These are phyloP conservation scores for Ctena decussata DNA, from an alignment of 2,888 invertebrate species.

Conservation along the genomic window DNA sequence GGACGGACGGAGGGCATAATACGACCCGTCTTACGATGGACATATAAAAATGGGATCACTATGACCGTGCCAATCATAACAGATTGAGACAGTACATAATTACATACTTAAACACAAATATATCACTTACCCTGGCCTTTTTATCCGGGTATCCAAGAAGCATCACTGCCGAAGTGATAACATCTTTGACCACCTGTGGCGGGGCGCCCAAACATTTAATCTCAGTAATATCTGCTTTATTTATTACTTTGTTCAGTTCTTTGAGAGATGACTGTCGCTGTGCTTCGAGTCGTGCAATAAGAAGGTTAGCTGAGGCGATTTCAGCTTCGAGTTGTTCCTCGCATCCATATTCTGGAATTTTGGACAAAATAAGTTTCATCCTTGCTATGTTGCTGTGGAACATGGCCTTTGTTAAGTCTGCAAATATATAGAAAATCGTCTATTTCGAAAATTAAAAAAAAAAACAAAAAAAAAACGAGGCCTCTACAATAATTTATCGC, in stretches of 20 bases:
- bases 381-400: neutral
- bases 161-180: neutral
- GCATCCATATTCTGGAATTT: neutral
- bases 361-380: neutral
- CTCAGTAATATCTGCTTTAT: neutral
- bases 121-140: neutral
- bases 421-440: neutral
- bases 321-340: neutral
- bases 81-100: too few species aligned
- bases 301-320: neutral
- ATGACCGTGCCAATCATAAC: too few species aligned
- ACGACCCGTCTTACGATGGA: too few species aligned
- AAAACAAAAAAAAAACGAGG: too few species aligned
- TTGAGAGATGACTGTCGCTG: neutral
- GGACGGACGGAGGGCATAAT: too few species aligned
- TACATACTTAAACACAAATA: too few species aligned
- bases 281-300: neutral
- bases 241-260: neutral
- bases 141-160: neutral
- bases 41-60: too few species aligned
- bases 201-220: neutral
- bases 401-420: neutral
- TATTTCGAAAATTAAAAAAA: too few species aligned
- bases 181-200: neutral
- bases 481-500: too few species aligned